phyloP scores from a whole-genome alignment of 2,888 invertebrate species.

The Thera britannica region DNA sequence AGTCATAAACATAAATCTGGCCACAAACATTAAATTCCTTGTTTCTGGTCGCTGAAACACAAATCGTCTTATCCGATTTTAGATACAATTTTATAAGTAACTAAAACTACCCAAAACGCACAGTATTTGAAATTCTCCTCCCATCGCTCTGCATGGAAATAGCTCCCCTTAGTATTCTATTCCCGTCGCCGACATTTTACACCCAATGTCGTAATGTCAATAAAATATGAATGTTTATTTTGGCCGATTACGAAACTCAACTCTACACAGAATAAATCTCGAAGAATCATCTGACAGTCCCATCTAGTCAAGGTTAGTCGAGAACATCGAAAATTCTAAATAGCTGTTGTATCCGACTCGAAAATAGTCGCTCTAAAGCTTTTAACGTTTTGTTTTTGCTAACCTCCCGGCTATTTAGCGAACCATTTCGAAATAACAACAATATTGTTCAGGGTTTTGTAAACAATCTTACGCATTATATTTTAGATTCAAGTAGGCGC shows the following conservation, averaged over 20 bases:
- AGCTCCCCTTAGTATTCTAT: conserved; percentile 75
- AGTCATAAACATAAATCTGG: no score
- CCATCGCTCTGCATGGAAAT: conserved; percentile 60
- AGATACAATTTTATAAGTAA: no score
- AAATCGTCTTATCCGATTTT: no score
- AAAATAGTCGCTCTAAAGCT: conserved; percentile 59
- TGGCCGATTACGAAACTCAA: conserved; percentile 79
- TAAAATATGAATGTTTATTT: conserved; percentile 82
- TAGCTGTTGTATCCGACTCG: conserved; percentile 67
- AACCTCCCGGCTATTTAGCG: conserved; percentile 42
- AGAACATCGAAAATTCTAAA: conserved; percentile 58
- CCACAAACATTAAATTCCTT: no score
- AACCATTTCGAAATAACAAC: conserved; percentile 31
- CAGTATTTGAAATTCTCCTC: conserved; percentile 16
- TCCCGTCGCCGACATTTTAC: conserved; percentile 67
- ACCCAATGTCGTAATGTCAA: conserved; percentile 80
- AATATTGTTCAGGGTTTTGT: conserved; percentile 29
- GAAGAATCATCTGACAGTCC: conserved; percentile 70
- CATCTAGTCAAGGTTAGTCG: conserved; percentile 72
- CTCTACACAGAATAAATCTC: conserved; percentile 71
- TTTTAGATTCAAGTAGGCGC: neutral
- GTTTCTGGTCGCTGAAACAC: no score
- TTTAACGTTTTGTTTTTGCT: conserved; percentile 55
- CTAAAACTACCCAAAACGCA: conserved; percentile 2
- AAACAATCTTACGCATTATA: conserved; percentile 25